These are phyloP conservation scores for Ictalurus furcatus DNA, from an alignment of 2,113 vertebrate genomes.

Conservation along the genomic window DNA sequence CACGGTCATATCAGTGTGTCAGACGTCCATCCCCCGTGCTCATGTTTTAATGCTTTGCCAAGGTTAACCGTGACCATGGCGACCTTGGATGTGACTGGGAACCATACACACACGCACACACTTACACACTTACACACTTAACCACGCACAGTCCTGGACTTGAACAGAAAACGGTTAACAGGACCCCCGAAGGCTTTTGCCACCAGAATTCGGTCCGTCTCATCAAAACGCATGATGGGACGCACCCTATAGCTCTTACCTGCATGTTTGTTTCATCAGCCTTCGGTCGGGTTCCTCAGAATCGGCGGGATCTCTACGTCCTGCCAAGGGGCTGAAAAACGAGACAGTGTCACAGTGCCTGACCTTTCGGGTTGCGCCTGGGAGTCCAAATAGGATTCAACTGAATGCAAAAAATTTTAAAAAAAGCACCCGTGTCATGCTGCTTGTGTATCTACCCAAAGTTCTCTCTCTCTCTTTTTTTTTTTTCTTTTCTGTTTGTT, in stretches of 20 bases:
- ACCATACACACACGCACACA: background rate
- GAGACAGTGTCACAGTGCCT: conserved; percentile 70
- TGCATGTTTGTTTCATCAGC: conserved; percentile 12
- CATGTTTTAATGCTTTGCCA: conserved; percentile 29
- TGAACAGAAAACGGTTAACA: conserved; percentile 39
- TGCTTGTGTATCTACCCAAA: conserved; percentile 56
- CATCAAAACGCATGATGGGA: background rate
- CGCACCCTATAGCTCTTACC: background rate
- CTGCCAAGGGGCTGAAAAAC: conserved; percentile 35
- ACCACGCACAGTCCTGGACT: conserved; percentile 41
- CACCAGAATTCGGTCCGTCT: background rate
- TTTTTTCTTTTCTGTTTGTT: background rate
- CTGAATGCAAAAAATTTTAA: conserved; percentile 15
- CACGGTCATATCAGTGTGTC: conserved; percentile 1
- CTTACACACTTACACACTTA: background rate
- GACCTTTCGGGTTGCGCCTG: conserved; percentile 54
- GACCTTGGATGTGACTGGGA: conserved; percentile 11
- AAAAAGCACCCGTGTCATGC: conserved; percentile 55
- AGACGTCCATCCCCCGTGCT: conserved; percentile 40
- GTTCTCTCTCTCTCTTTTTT: background rate
- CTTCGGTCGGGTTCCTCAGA: conserved; percentile 44
- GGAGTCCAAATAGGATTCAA: conserved; percentile 50
- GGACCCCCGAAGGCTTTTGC: conserved; percentile 33
- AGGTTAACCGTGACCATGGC: conserved; percentile 32
- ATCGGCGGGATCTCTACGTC: conserved; percentile 30